Evolutionary conservation across 2,113 vertebrate genomes (phyloP).

Genomic region (Rutilus rutilus): DNA sequence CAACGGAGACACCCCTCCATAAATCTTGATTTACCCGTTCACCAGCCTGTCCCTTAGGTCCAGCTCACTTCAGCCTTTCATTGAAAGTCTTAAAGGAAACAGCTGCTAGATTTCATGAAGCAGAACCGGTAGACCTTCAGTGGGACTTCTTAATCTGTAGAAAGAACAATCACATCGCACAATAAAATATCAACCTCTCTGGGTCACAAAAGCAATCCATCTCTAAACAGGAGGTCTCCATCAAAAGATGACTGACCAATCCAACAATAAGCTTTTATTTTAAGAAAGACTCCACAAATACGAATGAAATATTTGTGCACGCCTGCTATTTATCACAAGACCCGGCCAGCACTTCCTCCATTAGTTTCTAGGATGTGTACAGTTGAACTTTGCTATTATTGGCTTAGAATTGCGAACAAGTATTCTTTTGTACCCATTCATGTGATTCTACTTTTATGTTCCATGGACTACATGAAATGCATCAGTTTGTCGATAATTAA

Average conservation of each 20-base stretch:
- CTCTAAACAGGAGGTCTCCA: conserved; percentile 54
- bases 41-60: conserved; percentile 7
- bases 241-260: conserved; percentile 34
- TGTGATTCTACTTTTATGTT: conserved; percentile 42
- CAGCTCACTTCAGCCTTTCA: background rate
- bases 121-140: conserved; percentile 1
- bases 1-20: background rate
- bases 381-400: conserved; percentile 56
- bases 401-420: conserved; percentile 47
- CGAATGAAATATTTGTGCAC: conserved; percentile 40
- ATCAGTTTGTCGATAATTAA: background rate
- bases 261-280: conserved; percentile 57
- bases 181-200: conserved; percentile 46
- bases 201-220: conserved; percentile 50
- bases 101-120: conserved; percentile 6
- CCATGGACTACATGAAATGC: background rate
- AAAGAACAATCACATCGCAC: conserved; percentile 54
- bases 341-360: conserved; percentile 42
- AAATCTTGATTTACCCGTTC: background rate
- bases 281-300: conserved; percentile 48
- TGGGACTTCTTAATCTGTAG: conserved; percentile 47
- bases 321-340: conserved; percentile 50
- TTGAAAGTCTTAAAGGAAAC: conserved; percentile 27
- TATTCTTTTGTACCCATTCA: conserved; percentile 49
- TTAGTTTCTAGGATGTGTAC: conserved; percentile 49